Evolutionary conservation across 2,888 invertebrate species (phyloP).

Genomic region (Tethea ocularis): DNA sequence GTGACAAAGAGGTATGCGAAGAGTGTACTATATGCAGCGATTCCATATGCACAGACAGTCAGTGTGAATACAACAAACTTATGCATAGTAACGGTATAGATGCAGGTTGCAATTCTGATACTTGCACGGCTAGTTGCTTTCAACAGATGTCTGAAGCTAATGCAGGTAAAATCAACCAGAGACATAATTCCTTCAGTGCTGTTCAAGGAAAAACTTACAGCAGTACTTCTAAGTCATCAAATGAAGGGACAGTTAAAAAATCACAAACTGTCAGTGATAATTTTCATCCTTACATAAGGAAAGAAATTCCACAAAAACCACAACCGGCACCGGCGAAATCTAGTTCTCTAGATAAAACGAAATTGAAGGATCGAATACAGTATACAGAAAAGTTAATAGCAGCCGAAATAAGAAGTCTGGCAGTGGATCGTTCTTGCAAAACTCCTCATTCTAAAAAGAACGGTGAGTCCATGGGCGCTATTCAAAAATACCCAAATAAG

Average conservation of each 20-base stretch:
- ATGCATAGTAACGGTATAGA: conserved; percentile 76
- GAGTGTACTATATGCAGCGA: conserved; percentile 81
- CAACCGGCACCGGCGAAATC: conserved; percentile 54
- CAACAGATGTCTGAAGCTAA: conserved; percentile 66
- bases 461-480: conserved; percentile 49
- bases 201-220: conserved; percentile 71
- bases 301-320: conserved; percentile 67
- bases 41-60: conserved; percentile 79
- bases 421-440: conserved; percentile 71
- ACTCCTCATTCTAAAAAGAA: conserved; percentile 55
- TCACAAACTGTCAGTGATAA: conserved; percentile 76
- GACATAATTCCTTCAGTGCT: conserved; percentile 78
- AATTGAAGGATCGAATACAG: conserved; percentile 75
- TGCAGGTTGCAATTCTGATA: conserved; percentile 73
- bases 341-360: conserved; percentile 56
- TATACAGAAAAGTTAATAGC: conserved; percentile 79
- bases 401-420: conserved; percentile 75
- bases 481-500: conserved; percentile 74
- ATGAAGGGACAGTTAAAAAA: conserved; percentile 71
- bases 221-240: conserved; percentile 52
- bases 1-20: conserved; percentile 80
- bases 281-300: conserved; percentile 79
- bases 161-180: conserved; percentile 63
- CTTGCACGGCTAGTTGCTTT: conserved; percentile 71
- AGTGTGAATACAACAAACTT: conserved; percentile 77